Conservation (phyloP, 2,113 vertebrate species). For the Boleophthalmus pectinirostris region DNA sequence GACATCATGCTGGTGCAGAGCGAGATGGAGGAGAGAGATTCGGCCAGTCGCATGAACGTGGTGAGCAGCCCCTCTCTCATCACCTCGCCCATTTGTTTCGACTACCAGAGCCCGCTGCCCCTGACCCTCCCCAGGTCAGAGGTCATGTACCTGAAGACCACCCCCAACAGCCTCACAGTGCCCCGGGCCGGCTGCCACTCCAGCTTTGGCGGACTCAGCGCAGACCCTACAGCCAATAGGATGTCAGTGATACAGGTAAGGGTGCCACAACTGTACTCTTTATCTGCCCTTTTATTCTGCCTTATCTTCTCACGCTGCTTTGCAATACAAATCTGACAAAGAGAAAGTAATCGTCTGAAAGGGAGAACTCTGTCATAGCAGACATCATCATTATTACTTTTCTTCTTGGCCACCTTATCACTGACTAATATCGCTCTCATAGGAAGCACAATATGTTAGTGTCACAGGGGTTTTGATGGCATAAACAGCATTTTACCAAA, state of each 20-base stretch:
- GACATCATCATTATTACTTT: slow-evolving; percentile 52
- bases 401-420: slow-evolving; percentile 25
- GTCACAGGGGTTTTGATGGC: slow-evolving; percentile 23
- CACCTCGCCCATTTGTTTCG: slow-evolving; percentile 98
- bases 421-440: slow-evolving; percentile 31
- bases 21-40: slow-evolving; percentile 96
- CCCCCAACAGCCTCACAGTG: slow-evolving; percentile 96
- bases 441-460: slow-evolving; percentile 33
- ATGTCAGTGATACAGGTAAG: slow-evolving; percentile 99
- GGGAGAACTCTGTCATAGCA: slow-evolving; percentile 43
- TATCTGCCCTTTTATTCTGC: slow-evolving; percentile 62
- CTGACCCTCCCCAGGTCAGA: slow-evolving; percentile 97
- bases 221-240: slow-evolving; percentile 91
- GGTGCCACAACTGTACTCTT: slow-evolving; percentile 53
- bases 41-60: slow-evolving; percentile 98
- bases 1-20: slow-evolving; percentile 99
- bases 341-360: slow-evolving; percentile 59
- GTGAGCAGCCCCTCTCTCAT: slow-evolving; percentile 99
- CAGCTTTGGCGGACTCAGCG: slow-evolving; percentile 95
- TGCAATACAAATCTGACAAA: slow-evolving; percentile 65
- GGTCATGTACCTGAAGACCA: slow-evolving; percentile 99
- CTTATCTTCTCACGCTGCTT: slow-evolving; percentile 63
- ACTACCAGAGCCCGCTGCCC: slow-evolving; percentile 98
- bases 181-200: slow-evolving; percentile 97
- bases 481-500: slow-evolving; percentile 35